Conservation (phyloP, 2,797 vertebrate genomes). For the Melanotaenia boesemani region DNA sequence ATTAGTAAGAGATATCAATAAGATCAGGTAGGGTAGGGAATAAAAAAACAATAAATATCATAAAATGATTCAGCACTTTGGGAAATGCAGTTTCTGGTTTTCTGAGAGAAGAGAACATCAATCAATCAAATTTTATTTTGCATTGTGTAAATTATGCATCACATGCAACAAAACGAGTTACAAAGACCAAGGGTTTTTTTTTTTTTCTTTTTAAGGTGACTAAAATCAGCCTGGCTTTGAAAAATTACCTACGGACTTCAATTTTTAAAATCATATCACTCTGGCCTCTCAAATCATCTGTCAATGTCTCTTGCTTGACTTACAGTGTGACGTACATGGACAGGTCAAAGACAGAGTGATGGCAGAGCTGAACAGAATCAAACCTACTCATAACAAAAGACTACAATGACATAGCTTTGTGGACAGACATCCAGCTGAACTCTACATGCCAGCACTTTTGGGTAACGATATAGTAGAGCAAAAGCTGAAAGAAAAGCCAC, state of each 20-base stretch:
- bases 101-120: background rate
- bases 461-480: background rate
- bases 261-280: background rate
- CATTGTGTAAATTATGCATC: background rate
- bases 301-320: background rate
- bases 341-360: too few species aligned
- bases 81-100: background rate
- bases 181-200: background rate
- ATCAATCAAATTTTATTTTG: background rate
- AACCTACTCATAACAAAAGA: background rate
- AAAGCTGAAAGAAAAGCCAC: background rate
- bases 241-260: background rate
- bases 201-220: background rate
- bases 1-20: background rate
- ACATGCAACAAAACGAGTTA: background rate
- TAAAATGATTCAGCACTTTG: background rate
- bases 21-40: background rate
- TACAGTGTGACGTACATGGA: background rate
- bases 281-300: background rate
- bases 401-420: background rate
- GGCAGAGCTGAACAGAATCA: background rate
- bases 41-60: too few species aligned
- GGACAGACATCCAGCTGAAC: background rate
- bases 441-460: background rate
- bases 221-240: background rate